These are phyloP conservation scores for Oophaga pumilio DNA, from an alignment of 2,113 vertebrate genomes.

Conservation along the genomic window DNA sequence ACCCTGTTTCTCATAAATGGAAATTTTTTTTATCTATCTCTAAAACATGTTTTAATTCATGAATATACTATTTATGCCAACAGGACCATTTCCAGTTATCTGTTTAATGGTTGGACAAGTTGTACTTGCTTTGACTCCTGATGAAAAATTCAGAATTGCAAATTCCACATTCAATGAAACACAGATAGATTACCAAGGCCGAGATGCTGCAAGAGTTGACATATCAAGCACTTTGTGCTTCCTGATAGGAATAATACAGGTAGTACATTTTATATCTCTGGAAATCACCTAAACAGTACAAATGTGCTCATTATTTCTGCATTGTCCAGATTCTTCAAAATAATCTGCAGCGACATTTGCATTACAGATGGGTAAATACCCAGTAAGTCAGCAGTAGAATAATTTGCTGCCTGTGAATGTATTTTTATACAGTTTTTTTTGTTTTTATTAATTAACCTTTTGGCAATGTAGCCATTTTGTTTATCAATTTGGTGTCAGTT, in stretches of 20 bases:
- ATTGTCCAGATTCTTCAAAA: not conserved
- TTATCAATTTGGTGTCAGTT: too few species aligned
- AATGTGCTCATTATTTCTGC: not conserved
- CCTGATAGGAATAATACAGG: conserved; percentile 85
- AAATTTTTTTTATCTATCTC: not conserved
- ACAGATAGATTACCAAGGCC: conserved; percentile 68
- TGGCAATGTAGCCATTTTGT: too few species aligned
- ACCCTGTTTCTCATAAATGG: not conserved
- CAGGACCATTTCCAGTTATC: conserved; percentile 87
- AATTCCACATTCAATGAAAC: conserved; percentile 72
- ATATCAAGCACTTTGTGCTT: conserved; percentile 80
- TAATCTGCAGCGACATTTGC: not conserved
- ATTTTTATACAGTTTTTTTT: too few species aligned
- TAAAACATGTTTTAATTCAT: not conserved
- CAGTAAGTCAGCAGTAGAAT: too few species aligned
- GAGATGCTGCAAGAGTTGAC: conserved; percentile 75
- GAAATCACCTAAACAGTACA: not conserved
- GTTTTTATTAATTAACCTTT: too few species aligned
- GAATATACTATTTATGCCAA: conserved; percentile 24
- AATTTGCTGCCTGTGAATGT: too few species aligned
- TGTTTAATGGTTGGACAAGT: conserved; percentile 87
- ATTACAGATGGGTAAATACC: not conserved
- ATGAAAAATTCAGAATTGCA: conserved; percentile 71
- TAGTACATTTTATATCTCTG: conserved; percentile 63
- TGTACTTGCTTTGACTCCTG: conserved; percentile 77